Conservation (phyloP, 1,140 invertebrate species). For the Drosophila pallidifrons region DNA sequence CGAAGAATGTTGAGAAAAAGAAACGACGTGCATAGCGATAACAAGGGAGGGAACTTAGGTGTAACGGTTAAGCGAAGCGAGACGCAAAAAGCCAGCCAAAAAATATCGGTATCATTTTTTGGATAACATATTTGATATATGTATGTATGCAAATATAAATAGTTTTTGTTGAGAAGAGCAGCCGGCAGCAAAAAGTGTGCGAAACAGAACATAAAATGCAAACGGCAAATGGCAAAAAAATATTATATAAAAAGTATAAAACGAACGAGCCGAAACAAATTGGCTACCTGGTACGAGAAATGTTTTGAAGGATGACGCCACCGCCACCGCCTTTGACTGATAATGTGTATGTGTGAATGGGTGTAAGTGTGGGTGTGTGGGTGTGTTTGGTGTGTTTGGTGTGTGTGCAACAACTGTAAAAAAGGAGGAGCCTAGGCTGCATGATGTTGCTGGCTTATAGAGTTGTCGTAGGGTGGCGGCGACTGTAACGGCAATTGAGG, state of each 20-base stretch:
- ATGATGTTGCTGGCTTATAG: conserved; percentile 19
- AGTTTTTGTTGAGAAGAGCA: conserved; percentile 7
- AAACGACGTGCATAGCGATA: conserved; percentile 16
- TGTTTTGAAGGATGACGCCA: conserved; percentile 30
- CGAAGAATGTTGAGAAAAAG: not conserved
- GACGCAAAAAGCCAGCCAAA: conserved; percentile 11
- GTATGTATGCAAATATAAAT: conserved; percentile 5
- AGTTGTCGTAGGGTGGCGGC: conserved; percentile 31
- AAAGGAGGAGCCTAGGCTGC: conserved; percentile 7
- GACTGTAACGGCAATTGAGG: conserved; percentile 23
- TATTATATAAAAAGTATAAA: not conserved
- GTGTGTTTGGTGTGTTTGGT: conserved; percentile 2
- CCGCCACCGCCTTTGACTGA: conserved; percentile 11
- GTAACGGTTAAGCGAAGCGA: conserved; percentile 39
- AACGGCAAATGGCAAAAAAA: not conserved
- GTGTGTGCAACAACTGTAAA: conserved; percentile 25
- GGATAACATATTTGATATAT: not conserved
- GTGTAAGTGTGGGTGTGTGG: conserved; percentile 6
- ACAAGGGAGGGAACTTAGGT: not conserved
- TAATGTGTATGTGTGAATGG: conserved; percentile 7
- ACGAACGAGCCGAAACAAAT: conserved; percentile 18
- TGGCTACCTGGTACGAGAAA: conserved; percentile 34
- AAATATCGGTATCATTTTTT: not conserved
- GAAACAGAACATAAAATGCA: conserved; percentile 16
- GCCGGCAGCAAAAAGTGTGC: conserved; percentile 27